Evolutionary conservation across 2,888 invertebrate genomes (phyloP), one percentile per base, ranked within the genome.

Genomic region (Tachina fera): DNA sequence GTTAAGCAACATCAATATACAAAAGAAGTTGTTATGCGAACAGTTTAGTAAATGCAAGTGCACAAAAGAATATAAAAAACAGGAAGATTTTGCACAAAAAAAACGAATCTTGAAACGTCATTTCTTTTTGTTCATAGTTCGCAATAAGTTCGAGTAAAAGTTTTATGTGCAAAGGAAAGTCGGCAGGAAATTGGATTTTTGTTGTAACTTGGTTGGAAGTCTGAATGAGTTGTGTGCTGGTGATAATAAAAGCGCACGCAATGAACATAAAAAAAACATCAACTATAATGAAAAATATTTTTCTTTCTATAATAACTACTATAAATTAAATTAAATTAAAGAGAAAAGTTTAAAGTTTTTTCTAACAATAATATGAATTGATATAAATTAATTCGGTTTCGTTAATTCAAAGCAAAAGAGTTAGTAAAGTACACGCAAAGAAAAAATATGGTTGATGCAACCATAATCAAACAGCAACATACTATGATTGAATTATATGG

Each of bases 161-260:
- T 22, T 67, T 71, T 39, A 11, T 43, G 6, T 65, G 31, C 39
- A 60, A 72, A 60, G 60, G 41, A 77, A 84, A 84, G 74, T 56
- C 53, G 63, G 74, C 56, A 68, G 84, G 81, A 84, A 84, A 81
- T 84, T 84, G 77, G 74, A 81, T 81, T 84, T 81, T 74, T 77
- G 51, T 67, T 16, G 58, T 53, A 11, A 71, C 58, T 51, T 67
- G 49, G 65, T 49, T 65, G 65, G n/a, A n/a, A 47, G 60, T 5
- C 58, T 67, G 56, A 53, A 56, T n/a, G 61, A 1, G 16, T 71
- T 43, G 31, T 51, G 31, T 16, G 47, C 19, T 70, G 41, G 10
- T 49, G 41, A 19, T 22, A 68, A 77, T 49, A 51, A 61, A 39
- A 13, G 31, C 14, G 9, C 22, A 77, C 14, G 9, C 14, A 60